Percentiles rank a stretch among this genome's conserved stretches.
Evolutionary conservation across 2,113 vertebrate genomes (phyloP).

Genomic region (Globicephala melas): DNA sequence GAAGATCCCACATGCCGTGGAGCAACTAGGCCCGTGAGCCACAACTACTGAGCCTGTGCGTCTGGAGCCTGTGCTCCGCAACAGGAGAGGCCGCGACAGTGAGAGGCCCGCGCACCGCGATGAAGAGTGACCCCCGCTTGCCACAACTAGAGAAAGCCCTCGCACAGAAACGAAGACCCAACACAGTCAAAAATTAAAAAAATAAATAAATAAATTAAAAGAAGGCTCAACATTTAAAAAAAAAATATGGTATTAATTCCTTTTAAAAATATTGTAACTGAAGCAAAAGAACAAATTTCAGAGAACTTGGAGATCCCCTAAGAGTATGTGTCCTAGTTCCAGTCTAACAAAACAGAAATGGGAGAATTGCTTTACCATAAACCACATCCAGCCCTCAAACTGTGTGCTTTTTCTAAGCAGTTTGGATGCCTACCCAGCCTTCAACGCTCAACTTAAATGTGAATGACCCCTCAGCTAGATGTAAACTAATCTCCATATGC

Average conservation of each 20-base stretch:
- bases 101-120: too few relatives aligned
- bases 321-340: not conserved
- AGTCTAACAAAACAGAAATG: not conserved
- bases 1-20: too few relatives aligned
- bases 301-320: not conserved
- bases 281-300: slow-evolving; percentile 12
- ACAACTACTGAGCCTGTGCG: too few relatives aligned
- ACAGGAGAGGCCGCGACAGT: too few relatives aligned
- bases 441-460: not conserved
- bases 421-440: not conserved
- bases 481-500: not conserved
- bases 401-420: not conserved
- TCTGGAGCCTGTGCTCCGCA: too few relatives aligned
- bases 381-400: not conserved
- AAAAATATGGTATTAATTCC: not conserved
- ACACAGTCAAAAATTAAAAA: too few relatives aligned
- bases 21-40: too few relatives aligned
- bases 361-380: not conserved
- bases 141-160: too few relatives aligned
- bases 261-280: not conserved
- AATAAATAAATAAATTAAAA: too few relatives aligned
- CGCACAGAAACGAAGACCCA: too few relatives aligned
- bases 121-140: too few relatives aligned
- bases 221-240: too few relatives aligned
- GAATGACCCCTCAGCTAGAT: not conserved